A percentile compares a stretch with the other conserved stretches of the same genome.
These are phyloP conservation scores for Abrostola triplasia DNA, from an alignment of 2,888 invertebrate genomes.

Conservation along the genomic window DNA sequence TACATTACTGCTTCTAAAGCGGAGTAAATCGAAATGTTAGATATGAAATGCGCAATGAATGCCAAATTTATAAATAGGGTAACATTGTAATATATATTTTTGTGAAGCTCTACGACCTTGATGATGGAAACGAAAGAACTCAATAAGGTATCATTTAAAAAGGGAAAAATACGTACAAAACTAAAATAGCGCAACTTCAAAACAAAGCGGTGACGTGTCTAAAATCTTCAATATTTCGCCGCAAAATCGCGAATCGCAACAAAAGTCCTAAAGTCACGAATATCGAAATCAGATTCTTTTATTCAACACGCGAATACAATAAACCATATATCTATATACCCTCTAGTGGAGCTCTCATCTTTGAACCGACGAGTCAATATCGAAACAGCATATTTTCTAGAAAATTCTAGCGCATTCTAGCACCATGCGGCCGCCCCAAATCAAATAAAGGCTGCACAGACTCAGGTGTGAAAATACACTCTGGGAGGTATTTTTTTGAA, in stretches of 20 bases:
- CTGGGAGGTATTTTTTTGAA: slow-evolving; percentile 31
- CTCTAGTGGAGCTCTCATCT: not conserved
- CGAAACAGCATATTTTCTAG: slow-evolving; percentile 40
- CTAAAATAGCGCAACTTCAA: not conserved
- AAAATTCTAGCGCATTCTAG: slow-evolving; percentile 16
- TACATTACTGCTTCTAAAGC: too few relatives aligned
- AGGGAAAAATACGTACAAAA: not conserved
- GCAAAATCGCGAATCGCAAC: slow-evolving; percentile 17
- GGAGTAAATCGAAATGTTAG: too few relatives aligned
- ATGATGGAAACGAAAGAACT: not conserved
- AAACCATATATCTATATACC: slow-evolving; percentile 19
- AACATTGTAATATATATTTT: too few relatives aligned
- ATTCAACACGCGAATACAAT: slow-evolving; percentile 41
- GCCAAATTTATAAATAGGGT: too few relatives aligned
- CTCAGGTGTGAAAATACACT: slow-evolving; percentile 41
- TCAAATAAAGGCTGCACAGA: slow-evolving; percentile 39
- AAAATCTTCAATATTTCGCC: slow-evolving; percentile 8
- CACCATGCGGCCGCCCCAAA: slow-evolving; percentile 24
- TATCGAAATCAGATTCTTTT: slow-evolving; percentile 51
- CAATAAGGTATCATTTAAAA: not conserved
- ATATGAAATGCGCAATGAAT: too few relatives aligned
- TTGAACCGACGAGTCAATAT: slow-evolving; percentile 22
- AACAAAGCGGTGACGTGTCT: not conserved
- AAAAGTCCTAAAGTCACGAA: slow-evolving; percentile 33
- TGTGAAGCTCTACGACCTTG: too few relatives aligned